Percentiles rank a stretch among this genome's conserved stretches.
Conservation (phyloP, 2,113 vertebrate genomes). For the Notarius quadriscutis region DNA sequence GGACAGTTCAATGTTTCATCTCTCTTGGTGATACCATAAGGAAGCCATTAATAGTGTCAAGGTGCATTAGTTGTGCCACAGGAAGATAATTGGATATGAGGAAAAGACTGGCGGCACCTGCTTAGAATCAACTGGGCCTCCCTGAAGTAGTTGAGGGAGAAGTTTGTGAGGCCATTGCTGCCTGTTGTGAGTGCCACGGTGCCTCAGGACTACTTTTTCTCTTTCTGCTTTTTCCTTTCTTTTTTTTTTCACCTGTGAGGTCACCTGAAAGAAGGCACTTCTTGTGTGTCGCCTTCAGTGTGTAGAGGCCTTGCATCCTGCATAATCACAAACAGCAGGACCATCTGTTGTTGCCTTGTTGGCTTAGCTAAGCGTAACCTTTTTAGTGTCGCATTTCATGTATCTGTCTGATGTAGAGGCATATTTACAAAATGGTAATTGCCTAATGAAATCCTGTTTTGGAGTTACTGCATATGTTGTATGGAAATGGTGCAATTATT, state of each 20-base stretch:
- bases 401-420: conserved; percentile 70
- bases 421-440: conserved; percentile 76
- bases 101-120: conserved; percentile 74
- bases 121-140: conserved; percentile 68
- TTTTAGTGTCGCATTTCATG: conserved; percentile 74
- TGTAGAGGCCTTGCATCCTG: conserved; percentile 73
- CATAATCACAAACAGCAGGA: conserved; percentile 77
- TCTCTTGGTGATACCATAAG: conserved; percentile 77
- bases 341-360: conserved; percentile 80
- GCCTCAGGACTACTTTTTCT: conserved; percentile 23
- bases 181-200: conserved; percentile 21
- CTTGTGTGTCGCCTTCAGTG: conserved; percentile 60
- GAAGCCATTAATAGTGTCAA: conserved; percentile 79
- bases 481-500: conserved; percentile 59
- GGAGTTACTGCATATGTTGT: conserved; percentile 67
- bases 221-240: neutral
- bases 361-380: conserved; percentile 73
- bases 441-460: conserved; percentile 69
- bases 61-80: conserved; percentile 73
- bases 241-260: conserved; percentile 48
- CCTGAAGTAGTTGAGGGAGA: conserved; percentile 59
- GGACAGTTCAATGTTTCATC: conserved; percentile 73
- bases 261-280: conserved; percentile 62
- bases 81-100: conserved; percentile 76
- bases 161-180: conserved; percentile 52